A percentile compares a stretch with the other conserved stretches of the same genome.
Conservation (phyloP, 2,113 vertebrate genomes). For the Aptenodytes patagonicus region DNA sequence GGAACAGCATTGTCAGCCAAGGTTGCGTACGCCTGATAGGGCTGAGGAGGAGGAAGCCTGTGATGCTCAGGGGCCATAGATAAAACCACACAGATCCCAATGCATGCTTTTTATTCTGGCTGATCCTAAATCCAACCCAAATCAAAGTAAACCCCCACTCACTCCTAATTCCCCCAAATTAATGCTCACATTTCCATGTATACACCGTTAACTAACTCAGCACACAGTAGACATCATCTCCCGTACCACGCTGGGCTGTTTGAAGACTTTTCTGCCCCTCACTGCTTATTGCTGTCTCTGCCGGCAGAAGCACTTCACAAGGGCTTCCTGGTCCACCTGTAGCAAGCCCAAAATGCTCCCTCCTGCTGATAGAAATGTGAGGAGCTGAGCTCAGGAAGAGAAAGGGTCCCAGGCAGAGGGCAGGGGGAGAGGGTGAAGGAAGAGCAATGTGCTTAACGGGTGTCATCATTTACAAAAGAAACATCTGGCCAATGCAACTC, state of each 20-base stretch:
- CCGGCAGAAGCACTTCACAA: background rate
- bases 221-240: background rate
- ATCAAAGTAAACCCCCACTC: background rate
- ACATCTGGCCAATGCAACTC: background rate
- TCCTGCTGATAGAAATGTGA: background rate
- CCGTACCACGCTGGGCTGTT: background rate
- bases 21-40: accelerated
- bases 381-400: background rate
- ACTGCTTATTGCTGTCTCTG: background rate
- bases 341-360: background rate
- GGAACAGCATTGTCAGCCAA: background rate
- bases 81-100: background rate
- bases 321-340: background rate
- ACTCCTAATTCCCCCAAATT: background rate
- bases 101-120: background rate
- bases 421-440: background rate
- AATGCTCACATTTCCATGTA: background rate
- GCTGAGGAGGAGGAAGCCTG: background rate
- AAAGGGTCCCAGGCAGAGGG: background rate
- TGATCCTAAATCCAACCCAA: background rate
- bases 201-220: background rate
- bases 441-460: background rate
- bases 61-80: background rate
- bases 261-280: background rate
- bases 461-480: background rate